These are phyloP conservation scores for Drosophila tristis DNA, from an alignment of 1,140 invertebrate genomes.

Conservation along the genomic window DNA sequence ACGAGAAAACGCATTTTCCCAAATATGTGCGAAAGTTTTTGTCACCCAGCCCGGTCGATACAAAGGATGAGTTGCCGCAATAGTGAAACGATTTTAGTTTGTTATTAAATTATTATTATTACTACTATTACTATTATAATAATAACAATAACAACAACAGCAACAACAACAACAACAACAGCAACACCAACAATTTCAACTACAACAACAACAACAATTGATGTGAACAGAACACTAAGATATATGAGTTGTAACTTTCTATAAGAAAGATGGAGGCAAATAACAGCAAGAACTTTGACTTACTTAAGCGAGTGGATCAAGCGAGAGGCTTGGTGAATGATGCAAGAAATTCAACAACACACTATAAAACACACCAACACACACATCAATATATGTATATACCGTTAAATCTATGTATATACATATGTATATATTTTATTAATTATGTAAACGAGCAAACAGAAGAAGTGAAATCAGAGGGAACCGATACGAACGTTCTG, in stretches of 20 bases:
- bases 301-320: slow-evolving; percentile 54
- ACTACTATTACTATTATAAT: slow-evolving; percentile 83
- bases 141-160: slow-evolving; percentile 77
- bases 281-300: slow-evolving; percentile 69
- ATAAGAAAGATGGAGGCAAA: no score
- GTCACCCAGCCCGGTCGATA: slow-evolving; percentile 92
- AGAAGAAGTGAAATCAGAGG: slow-evolving; percentile 38
- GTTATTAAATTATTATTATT: slow-evolving; percentile 84
- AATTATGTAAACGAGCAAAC: slow-evolving; percentile 73
- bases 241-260: no score
- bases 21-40: slow-evolving; percentile 94
- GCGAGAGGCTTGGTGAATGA: slow-evolving; percentile 1
- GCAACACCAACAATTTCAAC: slow-evolving; percentile 42
- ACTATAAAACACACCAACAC: slow-evolving; percentile 27
- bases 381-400: slow-evolving; percentile 52
- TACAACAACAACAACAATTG: slow-evolving; percentile 69
- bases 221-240: slow-evolving; percentile 34
- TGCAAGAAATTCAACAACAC: slow-evolving; percentile 39
- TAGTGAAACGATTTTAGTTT: slow-evolving; percentile 85
- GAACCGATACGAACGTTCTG: background rate
- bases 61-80: slow-evolving; percentile 91
- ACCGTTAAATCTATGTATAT: slow-evolving; percentile 59
- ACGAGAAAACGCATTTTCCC: slow-evolving; percentile 96
- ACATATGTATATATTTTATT: slow-evolving; percentile 81
- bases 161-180: slow-evolving; percentile 59